Percentiles rank a stretch among this genome's conserved stretches.
phyloP scores from a whole-genome alignment of 2,113 vertebrate genomes.

The Garra rufa region DNA sequence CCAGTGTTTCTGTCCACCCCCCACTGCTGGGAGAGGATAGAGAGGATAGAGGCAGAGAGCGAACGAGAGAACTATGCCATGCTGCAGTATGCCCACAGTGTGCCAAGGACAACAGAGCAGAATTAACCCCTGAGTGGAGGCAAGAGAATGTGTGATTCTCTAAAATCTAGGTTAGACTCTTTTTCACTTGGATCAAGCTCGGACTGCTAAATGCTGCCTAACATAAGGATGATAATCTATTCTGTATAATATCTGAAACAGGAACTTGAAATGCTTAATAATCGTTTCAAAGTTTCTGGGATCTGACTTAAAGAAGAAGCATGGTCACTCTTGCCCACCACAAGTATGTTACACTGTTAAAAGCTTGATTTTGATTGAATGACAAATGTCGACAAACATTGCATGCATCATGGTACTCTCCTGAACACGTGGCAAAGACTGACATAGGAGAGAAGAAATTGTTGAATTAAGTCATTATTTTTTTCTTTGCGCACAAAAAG shows the following conservation, averaged over 20 bases:
- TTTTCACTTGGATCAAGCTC: conserved; percentile 13
- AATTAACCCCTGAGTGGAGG: conserved; percentile 68
- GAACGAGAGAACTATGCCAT: conserved; percentile 60
- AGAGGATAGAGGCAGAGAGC: conserved; percentile 45
- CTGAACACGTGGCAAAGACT: neutral
- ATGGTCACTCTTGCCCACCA: neutral
- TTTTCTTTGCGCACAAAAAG: neutral
- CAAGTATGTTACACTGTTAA: neutral
- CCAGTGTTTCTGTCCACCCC: conserved; percentile 65
- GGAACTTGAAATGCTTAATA: neutral
- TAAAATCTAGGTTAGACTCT: conserved; percentile 38
- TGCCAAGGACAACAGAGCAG: conserved; percentile 69
- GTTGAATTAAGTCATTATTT: neutral
- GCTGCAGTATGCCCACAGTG: conserved; percentile 62
- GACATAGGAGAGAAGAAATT: neutral
- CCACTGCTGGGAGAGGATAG: conserved; percentile 56
- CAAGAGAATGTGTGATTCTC: conserved; percentile 42
- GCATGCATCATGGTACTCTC: neutral
- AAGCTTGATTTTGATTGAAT: neutral
- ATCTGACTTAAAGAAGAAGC: neutral
- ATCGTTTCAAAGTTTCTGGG: neutral
- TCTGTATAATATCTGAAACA: neutral
- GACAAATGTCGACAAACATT: neutral
- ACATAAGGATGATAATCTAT: neutral
- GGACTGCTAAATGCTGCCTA: neutral